Base-by-base conservation (phyloP, 2,888 invertebrate genomes). In the Folsomia manolachei region DNA sequence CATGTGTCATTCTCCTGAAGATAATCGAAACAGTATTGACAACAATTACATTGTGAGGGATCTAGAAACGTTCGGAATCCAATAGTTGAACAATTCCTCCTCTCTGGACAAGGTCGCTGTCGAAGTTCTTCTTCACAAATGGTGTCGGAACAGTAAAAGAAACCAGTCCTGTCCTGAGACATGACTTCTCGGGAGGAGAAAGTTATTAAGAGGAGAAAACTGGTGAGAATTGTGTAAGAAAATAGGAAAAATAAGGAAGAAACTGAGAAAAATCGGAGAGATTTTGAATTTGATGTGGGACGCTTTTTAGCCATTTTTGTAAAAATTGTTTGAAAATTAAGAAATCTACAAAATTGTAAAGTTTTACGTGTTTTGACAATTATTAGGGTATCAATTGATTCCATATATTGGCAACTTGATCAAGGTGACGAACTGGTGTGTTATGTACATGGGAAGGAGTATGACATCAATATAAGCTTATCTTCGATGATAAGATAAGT, bases 1-100 rank as follows among this genome's bases (percentile, higher is more conserved):
- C 80, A 81, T 23, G 68, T 65, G 19, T 70, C 73, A 61, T 73
- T 72, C 68, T 79, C 78, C 19, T 75, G 27, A 23, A 79, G 11
- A 51, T 79, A 81, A 25, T 79, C 76, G 24, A 79, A 79, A 60
- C 80, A 81, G 18, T 78, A 78, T 14, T 71, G 56, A 60, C 80
- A 81, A 63, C 80, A 81, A 52, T 81, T 81, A 53, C 80, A 81
- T 26, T 56, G 24, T 9, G 61, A 61, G 0, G 80, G 80, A 63
- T 76, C 76, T 11, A 79, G 51, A 63, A 78, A 78, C 56, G 72
- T 70, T n/a, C 80, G 65, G 27, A 61, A 74, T 14, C 79, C 79
- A 1, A 74, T 72, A 21, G 74, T 75, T n/a, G 74, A 71, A 60
- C 80, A 81, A 62, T 76, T 79, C 23, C 53, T 24, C 2, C 26